A percentile compares a stretch with the other conserved stretches of the same genome.
Conservation (phyloP, 2,797 vertebrate genomes). For the Characodon lateralis region DNA sequence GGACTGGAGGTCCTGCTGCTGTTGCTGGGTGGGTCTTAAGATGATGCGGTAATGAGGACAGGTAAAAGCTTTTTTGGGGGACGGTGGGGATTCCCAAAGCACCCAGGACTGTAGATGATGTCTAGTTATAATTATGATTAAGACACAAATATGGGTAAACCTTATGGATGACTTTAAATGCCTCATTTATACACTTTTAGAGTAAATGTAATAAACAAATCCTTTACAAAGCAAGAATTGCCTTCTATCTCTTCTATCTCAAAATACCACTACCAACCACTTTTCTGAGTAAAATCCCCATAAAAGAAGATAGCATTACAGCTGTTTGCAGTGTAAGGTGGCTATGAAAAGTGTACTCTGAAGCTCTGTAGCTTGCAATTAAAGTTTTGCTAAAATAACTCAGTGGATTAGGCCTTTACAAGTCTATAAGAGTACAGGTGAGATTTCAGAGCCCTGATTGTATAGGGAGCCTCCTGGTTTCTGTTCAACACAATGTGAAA, state of each 20-base stretch:
- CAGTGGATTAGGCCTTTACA: constrained; percentile 44
- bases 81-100: constrained; percentile 6
- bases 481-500: constrained; percentile 76
- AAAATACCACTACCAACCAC: background rate
- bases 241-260: background rate
- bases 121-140: background rate
- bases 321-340: constrained; percentile 8
- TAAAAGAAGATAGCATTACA: constrained; percentile 28
- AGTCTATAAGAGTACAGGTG: constrained; percentile 36
- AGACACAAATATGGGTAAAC: background rate
- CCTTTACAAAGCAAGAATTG: background rate
- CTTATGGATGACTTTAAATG: background rate
- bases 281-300: background rate
- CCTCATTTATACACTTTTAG: background rate
- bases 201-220: background rate
- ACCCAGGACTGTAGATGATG: background rate
- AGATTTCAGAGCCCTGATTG: constrained; percentile 53
- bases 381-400: constrained; percentile 56
- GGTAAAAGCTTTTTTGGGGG: background rate
- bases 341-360: constrained; percentile 11
- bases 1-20: constrained; percentile 32
- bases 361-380: constrained; percentile 42
- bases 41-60: constrained; percentile 16
- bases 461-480: constrained; percentile 69
- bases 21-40: constrained; percentile 51